A percentile compares a stretch with the other conserved stretches of the same genome.
Evolutionary conservation across 2,797 vertebrate genomes (phyloP).

Genomic region (Lepidocolaptes lacrymiger): DNA sequence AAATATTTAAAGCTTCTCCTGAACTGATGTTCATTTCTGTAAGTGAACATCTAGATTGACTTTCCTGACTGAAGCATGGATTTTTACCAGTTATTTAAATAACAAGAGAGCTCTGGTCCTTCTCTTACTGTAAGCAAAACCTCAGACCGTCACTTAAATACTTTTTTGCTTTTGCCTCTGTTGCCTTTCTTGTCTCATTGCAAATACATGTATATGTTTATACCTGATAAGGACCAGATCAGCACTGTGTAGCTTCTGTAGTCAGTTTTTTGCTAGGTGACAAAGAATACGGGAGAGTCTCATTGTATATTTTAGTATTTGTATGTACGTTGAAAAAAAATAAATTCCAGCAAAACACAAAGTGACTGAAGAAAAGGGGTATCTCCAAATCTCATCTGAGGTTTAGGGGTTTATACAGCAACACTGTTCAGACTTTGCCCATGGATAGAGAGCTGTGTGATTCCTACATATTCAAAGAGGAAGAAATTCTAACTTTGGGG

Average conservation of each 20-base stretch:
- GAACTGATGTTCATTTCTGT: neutral
- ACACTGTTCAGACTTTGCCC: neutral
- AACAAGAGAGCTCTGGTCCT: neutral
- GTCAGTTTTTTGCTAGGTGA: neutral
- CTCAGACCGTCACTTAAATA: neutral
- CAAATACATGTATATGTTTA: neutral
- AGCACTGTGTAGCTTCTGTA: neutral
- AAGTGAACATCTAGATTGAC: neutral
- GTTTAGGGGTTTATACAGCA: neutral
- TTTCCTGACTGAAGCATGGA: neutral
- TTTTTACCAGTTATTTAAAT: neutral
- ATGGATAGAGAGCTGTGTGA: neutral
- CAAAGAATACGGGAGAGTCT: neutral
- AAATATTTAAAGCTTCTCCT: neutral
- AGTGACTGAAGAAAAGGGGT: neutral
- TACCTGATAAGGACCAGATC: neutral
- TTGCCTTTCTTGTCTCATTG: neutral
- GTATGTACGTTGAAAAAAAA: neutral
- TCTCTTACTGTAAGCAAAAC: neutral
- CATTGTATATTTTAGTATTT: neutral
- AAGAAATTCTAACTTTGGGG: neutral
- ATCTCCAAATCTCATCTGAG: neutral
- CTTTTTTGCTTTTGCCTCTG: neutral
- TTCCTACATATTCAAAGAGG: neutral
- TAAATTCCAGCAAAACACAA: neutral